Conservation (phyloP, 2,797 vertebrate species). For the Falco berigora region DNA sequence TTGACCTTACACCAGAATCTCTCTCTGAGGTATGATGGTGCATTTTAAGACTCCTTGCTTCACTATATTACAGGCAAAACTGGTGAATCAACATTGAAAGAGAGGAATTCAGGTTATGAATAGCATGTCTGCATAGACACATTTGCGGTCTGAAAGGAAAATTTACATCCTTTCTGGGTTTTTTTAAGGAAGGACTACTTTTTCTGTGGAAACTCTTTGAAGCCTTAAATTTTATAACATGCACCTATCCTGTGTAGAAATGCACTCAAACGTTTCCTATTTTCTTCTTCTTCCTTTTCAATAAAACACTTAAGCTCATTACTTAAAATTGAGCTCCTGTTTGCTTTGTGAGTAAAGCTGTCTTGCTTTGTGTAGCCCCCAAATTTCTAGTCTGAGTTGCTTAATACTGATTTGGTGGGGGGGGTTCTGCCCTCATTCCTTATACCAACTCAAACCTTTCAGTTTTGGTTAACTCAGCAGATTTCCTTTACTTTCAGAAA, state of each 20-base stretch:
- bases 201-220: neutral
- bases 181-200: neutral
- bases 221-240: neutral
- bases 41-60: neutral
- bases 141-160: neutral
- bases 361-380: neutral
- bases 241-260: neutral
- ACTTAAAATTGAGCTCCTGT: neutral
- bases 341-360: neutral
- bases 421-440: accelerated
- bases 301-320: neutral
- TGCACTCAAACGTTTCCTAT: neutral
- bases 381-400: neutral
- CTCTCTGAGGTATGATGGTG: neutral
- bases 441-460: neutral
- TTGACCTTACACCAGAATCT: neutral
- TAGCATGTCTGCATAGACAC: neutral
- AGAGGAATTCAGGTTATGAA: neutral
- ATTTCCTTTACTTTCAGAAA: neutral
- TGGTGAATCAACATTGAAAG: neutral
- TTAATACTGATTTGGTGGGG: neutral
- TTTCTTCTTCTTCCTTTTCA: neutral
- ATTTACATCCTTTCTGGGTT: neutral
- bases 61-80: neutral
- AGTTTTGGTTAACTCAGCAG: neutral